Evolutionary conservation across 2,113 vertebrate genomes (phyloP), one percentile per base, ranked within the genome.

Genomic region (Dolichotis patagonum): DNA sequence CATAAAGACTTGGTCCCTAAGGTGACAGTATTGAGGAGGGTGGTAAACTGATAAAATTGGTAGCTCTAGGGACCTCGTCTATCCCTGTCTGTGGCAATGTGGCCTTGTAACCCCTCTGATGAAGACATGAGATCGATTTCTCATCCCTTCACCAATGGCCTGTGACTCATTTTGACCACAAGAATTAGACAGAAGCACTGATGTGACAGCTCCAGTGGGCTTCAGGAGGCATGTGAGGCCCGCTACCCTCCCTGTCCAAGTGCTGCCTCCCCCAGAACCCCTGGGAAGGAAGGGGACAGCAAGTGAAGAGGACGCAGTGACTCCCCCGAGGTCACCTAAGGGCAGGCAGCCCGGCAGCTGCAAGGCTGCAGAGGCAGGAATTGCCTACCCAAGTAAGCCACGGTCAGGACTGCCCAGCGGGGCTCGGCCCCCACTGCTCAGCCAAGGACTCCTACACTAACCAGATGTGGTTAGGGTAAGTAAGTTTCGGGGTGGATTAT

Each of bases 241-340:
- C 14, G 62, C 77, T 75, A 0, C 46, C 41, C 35, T 38, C 38
- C 24, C 41, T 56, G 84, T n/a, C 30, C 38, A 32, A 85, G 62
- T 69, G 32, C 10, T 52, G 60, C 14, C 80, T 89, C 80, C 32
- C 35, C 38, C 32, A 22, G 60, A 22, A 49, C 6, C 32, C 49
- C 77, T 56, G 77, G 17, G n/a, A 22, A 56, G 54, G 35, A n/a
- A 49, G 8, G 14, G 26, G 63, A 82, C 16, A 20, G 13, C 62
- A 46, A 0, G 41, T 30, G 43, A 43, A 43, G 41, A 7, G 5
- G 22, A 5, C 0, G 30, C 46, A 10, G 8, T 56, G 46, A 14
- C 14, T 19, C 26, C 58, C 24, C 43, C 5, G 38, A 58, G 58
- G 46, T 9, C 43, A 56, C 28, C 77, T 81, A 10, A 12, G 20